phyloP scores from a whole-genome alignment of 2,113 vertebrate species.

The Pomatostomus ruficeps region DNA sequence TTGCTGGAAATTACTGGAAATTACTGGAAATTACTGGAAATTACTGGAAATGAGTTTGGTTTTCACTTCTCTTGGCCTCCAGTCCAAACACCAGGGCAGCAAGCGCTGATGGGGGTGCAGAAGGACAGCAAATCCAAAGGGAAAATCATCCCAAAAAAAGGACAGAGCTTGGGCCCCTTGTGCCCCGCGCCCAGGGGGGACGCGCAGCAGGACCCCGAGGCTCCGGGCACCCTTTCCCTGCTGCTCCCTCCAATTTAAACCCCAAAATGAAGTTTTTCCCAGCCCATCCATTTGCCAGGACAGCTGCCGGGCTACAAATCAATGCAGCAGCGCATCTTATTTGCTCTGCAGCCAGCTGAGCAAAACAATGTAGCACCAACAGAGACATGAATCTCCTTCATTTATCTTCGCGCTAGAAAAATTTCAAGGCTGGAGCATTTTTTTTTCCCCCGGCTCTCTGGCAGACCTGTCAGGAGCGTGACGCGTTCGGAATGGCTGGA shows the following conservation, averaged over 20 bases:
- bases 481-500: background rate
- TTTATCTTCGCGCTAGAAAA: constrained; percentile 43
- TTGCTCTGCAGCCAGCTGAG: constrained; percentile 45
- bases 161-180: fast-evolving
- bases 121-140: background rate
- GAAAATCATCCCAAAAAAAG: background rate
- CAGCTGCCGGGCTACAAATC: constrained; percentile 27
- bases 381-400: constrained; percentile 46
- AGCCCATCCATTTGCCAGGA: constrained; percentile 4
- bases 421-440: background rate
- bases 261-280: background rate
- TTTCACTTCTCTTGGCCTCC: background rate
- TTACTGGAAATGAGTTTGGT: background rate
- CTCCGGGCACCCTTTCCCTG: background rate
- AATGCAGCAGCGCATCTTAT: background rate
- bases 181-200: fast-evolving
- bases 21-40: fast-evolving
- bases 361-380: constrained; percentile 29
- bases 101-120: background rate
- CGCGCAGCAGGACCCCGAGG: fast-evolving
- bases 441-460: background rate
- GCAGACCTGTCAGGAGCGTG: background rate
- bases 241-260: background rate
- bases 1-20: no score
- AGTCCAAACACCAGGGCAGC: background rate